Percentiles rank a stretch among this genome's conserved stretches.
Conservation (phyloP, 2,797 vertebrate genomes). For the Halcyon chelicuti region DNA sequence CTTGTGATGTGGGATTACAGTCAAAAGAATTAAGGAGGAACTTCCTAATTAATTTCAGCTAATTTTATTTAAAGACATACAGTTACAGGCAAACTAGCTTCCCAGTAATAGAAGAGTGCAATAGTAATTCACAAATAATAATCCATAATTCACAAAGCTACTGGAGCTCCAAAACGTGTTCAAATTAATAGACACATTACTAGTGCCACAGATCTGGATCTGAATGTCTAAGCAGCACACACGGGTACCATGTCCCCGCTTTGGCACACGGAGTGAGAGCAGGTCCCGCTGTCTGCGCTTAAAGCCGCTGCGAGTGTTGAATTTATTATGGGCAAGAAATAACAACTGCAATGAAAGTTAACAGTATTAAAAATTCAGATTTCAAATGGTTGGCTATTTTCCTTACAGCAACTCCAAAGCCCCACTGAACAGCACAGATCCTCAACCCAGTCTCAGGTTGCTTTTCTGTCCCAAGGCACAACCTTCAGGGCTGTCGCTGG, state of each 20-base stretch:
- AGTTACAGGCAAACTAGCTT: not conserved
- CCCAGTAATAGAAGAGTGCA: not conserved
- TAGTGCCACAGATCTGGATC: not conserved
- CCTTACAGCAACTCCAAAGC: not conserved
- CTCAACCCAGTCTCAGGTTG: not conserved
- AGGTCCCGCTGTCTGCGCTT: not conserved
- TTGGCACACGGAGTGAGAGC: accelerated
- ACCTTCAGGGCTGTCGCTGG: not conserved
- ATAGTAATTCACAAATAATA: not conserved
- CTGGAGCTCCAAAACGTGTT: accelerated
- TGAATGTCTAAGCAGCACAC: not conserved
- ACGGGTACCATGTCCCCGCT: accelerated
- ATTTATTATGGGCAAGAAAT: not conserved
- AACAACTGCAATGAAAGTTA: not conserved
- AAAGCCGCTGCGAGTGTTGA: accelerated
- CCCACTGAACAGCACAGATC: too few species aligned
- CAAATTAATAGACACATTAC: accelerated
- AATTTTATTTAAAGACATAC: conserved; percentile 29
- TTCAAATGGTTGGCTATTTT: accelerated
- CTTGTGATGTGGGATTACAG: conserved; percentile 42
- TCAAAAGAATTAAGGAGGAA: conserved; percentile 35
- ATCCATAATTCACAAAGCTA: not conserved
- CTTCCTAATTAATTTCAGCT: conserved; percentile 51
- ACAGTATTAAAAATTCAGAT: not conserved
- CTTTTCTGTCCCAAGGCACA: not conserved